Evolutionary conservation across 2,113 vertebrate species (phyloP).

Genomic region (Marmota flaviventris): DNA sequence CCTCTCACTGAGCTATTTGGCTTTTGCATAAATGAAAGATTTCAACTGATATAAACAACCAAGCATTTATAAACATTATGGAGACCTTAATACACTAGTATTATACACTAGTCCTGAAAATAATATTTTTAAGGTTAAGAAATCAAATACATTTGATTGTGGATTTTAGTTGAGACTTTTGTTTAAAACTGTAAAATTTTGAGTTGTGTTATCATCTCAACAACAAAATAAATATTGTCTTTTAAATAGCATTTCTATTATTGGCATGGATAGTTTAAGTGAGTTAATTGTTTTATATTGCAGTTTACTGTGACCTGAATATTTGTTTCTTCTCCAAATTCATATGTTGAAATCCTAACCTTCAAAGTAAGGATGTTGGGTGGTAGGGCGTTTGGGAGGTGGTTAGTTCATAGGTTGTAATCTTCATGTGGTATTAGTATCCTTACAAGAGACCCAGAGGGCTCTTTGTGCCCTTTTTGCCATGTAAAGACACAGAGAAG

Average conservation of each 20-base stretch:
- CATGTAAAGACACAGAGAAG: not conserved
- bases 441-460: not conserved
- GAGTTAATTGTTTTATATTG: not conserved
- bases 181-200: not conserved
- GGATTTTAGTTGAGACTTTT: conserved; percentile 10
- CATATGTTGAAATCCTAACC: not conserved
- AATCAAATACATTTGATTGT: not conserved
- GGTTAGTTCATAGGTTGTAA: not conserved
- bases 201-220: not conserved
- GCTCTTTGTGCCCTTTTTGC: no score
- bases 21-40: not conserved
- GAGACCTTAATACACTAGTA: not conserved
- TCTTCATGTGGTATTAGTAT: not conserved
- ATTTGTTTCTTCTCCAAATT: not conserved
- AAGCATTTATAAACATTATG: not conserved
- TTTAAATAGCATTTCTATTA: not conserved
- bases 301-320: not conserved
- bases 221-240: not conserved
- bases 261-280: not conserved
- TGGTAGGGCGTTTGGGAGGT: not conserved
- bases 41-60: not conserved
- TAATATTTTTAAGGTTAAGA: not conserved
- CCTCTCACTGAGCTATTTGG: not conserved
- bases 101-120: conserved; percentile 2
- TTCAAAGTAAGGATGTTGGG: not conserved